phyloP scores from a whole-genome alignment of 2,797 vertebrate species.

The Sebastes dallii region DNA sequence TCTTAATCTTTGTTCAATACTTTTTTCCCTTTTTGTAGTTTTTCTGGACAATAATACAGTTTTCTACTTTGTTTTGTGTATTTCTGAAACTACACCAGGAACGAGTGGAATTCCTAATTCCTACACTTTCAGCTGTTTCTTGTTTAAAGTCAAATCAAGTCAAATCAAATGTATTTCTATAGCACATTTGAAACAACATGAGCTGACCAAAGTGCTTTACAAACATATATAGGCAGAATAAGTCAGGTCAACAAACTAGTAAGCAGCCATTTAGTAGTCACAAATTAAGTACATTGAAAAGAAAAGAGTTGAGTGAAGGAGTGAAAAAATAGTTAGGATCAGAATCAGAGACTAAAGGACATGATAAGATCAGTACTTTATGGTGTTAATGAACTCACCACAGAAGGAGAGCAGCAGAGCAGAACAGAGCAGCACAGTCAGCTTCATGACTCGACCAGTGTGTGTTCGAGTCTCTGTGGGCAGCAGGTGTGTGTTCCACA shows the following conservation, averaged over 20 bases:
- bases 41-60: neutral
- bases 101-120: neutral
- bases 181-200: too few species aligned
- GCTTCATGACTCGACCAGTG: constrained; percentile 37
- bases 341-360: neutral
- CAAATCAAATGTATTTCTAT: too few species aligned
- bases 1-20: neutral
- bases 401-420: constrained; percentile 37
- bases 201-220: too few species aligned
- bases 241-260: too few species aligned
- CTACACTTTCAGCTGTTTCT: neutral
- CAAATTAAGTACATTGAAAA: too few species aligned
- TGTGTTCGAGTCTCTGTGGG: neutral
- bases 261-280: too few species aligned
- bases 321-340: neutral
- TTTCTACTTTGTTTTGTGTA: neutral
- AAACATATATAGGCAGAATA: too few species aligned
- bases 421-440: constrained; percentile 8
- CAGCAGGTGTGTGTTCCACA: constrained; percentile 48
- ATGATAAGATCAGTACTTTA: neutral
- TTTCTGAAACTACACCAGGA: neutral
- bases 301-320: too few species aligned
- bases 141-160: neutral
- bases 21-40: neutral
- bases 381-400: constrained; percentile 39